Conservation (phyloP, 2,113 vertebrate genomes). For the Ailurus styani region DNA sequence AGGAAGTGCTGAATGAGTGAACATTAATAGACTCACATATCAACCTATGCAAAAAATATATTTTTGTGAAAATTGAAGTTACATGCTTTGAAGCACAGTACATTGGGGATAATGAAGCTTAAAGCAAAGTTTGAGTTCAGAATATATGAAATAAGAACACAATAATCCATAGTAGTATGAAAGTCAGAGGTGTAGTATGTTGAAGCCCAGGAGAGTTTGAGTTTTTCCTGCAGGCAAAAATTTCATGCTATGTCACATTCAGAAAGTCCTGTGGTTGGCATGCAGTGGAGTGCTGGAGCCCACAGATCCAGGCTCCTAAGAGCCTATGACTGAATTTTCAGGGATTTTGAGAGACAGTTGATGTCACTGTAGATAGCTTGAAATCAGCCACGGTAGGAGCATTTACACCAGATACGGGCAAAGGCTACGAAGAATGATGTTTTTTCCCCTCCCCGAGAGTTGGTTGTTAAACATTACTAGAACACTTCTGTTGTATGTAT, state of each 20-base stretch:
- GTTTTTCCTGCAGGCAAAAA: slow-evolving; percentile 9
- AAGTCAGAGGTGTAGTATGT: not conserved
- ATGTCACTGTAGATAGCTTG: not conserved
- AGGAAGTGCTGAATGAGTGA: slow-evolving; percentile 53
- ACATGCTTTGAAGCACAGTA: slow-evolving; percentile 58
- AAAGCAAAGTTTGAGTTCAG: slow-evolving; percentile 60
- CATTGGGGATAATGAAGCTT: slow-evolving; percentile 67
- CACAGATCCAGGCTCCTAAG: not conserved
- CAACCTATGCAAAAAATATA: slow-evolving; percentile 53
- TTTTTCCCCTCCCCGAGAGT: not conserved
- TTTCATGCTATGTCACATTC: not conserved
- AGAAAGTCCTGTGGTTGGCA: not conserved
- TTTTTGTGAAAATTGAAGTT: slow-evolving; percentile 69
- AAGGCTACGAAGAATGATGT: not conserved
- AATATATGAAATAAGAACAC: slow-evolving; percentile 62
- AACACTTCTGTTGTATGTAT: not conserved
- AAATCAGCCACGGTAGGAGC: not conserved
- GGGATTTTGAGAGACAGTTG: not conserved
- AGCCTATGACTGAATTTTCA: not conserved
- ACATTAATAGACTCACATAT: slow-evolving; percentile 56
- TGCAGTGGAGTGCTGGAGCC: not conserved
- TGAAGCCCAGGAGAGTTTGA: not conserved
- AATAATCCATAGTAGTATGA: not conserved
- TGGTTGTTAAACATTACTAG: not conserved
- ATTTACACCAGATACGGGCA: not conserved